Evolutionary conservation across 2,113 vertebrate species (phyloP).

Genomic region (Scalopus aquaticus): DNA sequence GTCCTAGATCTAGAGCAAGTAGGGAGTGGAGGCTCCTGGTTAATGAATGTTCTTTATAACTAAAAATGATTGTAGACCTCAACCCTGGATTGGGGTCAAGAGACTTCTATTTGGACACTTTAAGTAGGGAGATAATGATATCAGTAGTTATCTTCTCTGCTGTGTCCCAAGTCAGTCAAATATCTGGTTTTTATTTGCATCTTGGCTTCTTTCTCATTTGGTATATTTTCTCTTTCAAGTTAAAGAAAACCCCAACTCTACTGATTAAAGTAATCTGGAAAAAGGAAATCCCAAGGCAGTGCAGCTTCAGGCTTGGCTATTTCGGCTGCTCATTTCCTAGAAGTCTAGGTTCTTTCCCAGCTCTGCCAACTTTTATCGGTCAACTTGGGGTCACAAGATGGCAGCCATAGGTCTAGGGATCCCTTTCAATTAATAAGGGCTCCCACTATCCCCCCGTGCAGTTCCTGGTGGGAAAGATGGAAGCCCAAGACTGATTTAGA

Average conservation of each 20-base stretch:
- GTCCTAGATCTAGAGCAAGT: neutral
- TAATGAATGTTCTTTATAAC: neutral
- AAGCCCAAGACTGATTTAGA: neutral
- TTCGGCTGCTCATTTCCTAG: neutral
- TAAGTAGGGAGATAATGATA: neutral
- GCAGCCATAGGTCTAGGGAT: neutral
- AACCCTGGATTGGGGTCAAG: neutral
- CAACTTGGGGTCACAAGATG: neutral
- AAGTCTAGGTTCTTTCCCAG: neutral
- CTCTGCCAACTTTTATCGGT: neutral
- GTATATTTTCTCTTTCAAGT: neutral
- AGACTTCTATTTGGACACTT: neutral
- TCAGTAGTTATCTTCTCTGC: neutral
- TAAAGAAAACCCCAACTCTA: neutral
- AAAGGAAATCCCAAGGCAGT: neutral
- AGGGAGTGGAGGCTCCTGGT: neutral
- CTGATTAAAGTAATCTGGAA: neutral
- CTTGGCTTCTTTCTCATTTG: constrained; percentile 35
- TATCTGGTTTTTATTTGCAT: neutral
- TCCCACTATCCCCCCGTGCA: neutral
- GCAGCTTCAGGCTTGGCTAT: neutral
- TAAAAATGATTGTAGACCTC: neutral
- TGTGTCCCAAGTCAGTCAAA: neutral
- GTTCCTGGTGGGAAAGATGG: neutral
- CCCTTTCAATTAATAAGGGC: neutral